phyloP scores from a whole-genome alignment of 2,888 invertebrate species.

The Nomada goodeniana region DNA sequence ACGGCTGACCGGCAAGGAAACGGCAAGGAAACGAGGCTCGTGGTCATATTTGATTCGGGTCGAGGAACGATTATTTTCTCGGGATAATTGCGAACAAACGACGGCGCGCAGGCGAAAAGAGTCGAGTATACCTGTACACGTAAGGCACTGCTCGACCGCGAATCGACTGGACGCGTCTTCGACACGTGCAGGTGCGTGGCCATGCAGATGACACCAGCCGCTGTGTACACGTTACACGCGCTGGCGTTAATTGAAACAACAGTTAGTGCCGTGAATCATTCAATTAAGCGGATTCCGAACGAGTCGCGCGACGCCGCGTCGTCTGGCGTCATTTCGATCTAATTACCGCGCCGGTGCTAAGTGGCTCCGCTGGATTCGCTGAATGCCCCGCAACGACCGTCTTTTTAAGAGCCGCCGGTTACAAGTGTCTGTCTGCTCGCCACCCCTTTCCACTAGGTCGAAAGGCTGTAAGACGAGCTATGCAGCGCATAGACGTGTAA shows the following conservation, averaged over 20 bases:
- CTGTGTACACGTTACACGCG: neutral
- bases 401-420: slow-evolving; percentile 27
- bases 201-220: slow-evolving; percentile 42
- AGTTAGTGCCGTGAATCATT: slow-evolving; percentile 62
- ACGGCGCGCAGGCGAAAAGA: too few relatives aligned
- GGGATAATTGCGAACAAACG: too few relatives aligned
- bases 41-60: neutral
- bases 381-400: slow-evolving; percentile 39
- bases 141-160: slow-evolving; percentile 34
- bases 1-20: neutral
- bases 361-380: slow-evolving; percentile 47
- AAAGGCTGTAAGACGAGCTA: neutral
- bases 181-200: slow-evolving; percentile 43
- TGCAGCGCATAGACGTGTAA: neutral
- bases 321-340: slow-evolving; percentile 59
- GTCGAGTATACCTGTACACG: slow-evolving; percentile 38
- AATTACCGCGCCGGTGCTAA: slow-evolving; percentile 51
- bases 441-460: neutral
- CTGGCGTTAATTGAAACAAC: slow-evolving; percentile 59
- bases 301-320: slow-evolving; percentile 51
- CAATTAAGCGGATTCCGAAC: slow-evolving; percentile 62
- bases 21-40: too few relatives aligned
- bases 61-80: slow-evolving; percentile 30
- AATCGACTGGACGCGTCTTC: slow-evolving; percentile 27
- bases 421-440: slow-evolving; percentile 28